phyloP scores from a whole-genome alignment of 2,113 vertebrate species.

The Lagopus muta region DNA sequence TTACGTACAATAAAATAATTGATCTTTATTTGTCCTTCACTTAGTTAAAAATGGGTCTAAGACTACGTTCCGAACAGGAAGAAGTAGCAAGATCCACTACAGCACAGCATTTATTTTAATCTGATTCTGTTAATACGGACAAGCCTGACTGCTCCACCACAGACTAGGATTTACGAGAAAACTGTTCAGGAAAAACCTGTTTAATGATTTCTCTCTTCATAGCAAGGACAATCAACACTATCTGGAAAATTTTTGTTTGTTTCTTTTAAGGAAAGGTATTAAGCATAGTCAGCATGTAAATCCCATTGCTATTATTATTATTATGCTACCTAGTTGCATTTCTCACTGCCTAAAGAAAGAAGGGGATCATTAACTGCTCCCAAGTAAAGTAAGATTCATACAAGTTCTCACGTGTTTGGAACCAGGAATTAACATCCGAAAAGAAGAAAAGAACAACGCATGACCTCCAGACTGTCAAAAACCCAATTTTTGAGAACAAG shows the following conservation, averaged over 20 bases:
- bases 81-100: not conserved
- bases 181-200: not conserved
- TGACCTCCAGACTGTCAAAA: not conserved
- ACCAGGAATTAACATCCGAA: not conserved
- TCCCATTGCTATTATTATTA: not conserved
- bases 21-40: not conserved
- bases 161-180: not conserved
- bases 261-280: not conserved
- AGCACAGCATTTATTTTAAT: not conserved
- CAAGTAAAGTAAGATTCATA: not conserved
- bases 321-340: not conserved
- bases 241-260: not conserved
- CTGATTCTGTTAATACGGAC: not conserved
- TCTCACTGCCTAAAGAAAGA: not conserved
- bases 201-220: not conserved
- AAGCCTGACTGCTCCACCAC: not conserved
- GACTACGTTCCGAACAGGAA: not conserved
- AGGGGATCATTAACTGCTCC: not conserved
- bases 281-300: not conserved
- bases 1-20: not conserved
- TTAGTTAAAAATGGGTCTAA: not conserved
- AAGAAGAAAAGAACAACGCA: not conserved
- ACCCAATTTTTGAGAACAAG: not conserved
- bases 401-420: not conserved
- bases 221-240: not conserved